Evolutionary conservation across 2,888 invertebrate species (phyloP).

Genomic region (Cabera pusaria): DNA sequence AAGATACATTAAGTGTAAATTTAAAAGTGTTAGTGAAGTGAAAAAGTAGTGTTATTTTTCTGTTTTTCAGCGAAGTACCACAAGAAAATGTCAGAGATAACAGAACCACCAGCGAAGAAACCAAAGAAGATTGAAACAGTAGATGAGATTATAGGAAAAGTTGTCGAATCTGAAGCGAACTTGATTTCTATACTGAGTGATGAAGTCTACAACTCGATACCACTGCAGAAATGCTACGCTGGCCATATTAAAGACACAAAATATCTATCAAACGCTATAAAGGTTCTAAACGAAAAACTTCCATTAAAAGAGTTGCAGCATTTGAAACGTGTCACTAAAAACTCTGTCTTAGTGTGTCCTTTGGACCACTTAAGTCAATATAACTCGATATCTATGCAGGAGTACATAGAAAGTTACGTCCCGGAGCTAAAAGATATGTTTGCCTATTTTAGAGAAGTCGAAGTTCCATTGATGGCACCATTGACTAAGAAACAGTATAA

Average conservation of each 20-base stretch:
- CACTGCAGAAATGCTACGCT: slow-evolving; percentile 82
- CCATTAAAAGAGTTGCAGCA: slow-evolving; percentile 86
- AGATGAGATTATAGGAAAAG: slow-evolving; percentile 42
- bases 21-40: slow-evolving; percentile 25
- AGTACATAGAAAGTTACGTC: slow-evolving; percentile 61
- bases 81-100: slow-evolving; percentile 15
- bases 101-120: slow-evolving; percentile 56
- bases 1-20: no score
- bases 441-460: slow-evolving; percentile 74
- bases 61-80: slow-evolving; percentile 56
- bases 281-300: slow-evolving; percentile 79
- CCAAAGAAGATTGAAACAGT: slow-evolving; percentile 41
- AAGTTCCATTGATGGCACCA: slow-evolving; percentile 85
- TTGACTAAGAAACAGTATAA: slow-evolving; percentile 87
- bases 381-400: slow-evolving; percentile 63
- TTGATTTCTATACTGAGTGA: slow-evolving; percentile 81
- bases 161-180: slow-evolving; percentile 47
- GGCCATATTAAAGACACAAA: slow-evolving; percentile 84
- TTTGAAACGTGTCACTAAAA: slow-evolving; percentile 87
- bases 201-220: slow-evolving; percentile 72
- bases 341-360: slow-evolving; percentile 82
- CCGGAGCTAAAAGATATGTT: slow-evolving; percentile 75
- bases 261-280: slow-evolving; percentile 85
- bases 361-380: slow-evolving; percentile 40
- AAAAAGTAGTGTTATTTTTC: slow-evolving; percentile 64